phyloP scores from a whole-genome alignment of 2,797 vertebrate genomes.

The Muraenolepis orangiensis region DNA sequence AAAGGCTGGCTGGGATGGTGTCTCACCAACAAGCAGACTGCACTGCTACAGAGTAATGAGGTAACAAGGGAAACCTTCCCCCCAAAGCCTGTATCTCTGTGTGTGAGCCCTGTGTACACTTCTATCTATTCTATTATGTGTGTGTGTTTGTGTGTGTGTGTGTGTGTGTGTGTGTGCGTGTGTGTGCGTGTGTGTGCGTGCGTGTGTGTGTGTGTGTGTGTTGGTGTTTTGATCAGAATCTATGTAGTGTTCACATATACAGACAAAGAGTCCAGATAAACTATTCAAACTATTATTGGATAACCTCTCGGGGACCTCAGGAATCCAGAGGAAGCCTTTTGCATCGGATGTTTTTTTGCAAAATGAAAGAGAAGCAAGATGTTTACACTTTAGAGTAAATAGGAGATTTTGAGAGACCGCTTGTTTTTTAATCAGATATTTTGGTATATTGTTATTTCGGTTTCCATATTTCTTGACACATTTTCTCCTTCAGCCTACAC shows the following conservation, averaged over 20 bases:
- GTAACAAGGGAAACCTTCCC: constrained; percentile 3
- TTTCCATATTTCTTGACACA: neutral
- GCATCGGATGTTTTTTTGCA: too few species aligned
- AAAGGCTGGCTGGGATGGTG: constrained; percentile 39
- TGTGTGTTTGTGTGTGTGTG: neutral
- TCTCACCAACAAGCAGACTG: constrained; percentile 29
- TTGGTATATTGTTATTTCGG: neutral
- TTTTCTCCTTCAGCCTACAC: neutral
- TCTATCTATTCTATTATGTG: neutral
- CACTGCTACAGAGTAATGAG: constrained; percentile 33
- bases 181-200: too few species aligned
- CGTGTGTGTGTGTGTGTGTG: too few species aligned
- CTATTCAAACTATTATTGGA: too few species aligned
- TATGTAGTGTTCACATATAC: too few species aligned
- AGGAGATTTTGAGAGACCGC: too few species aligned
- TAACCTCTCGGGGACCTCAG: too few species aligned
- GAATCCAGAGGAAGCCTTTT: too few species aligned
- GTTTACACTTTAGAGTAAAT: too few species aligned
- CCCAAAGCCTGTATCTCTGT: neutral
- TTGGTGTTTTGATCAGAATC: neutral
- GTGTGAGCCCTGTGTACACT: neutral
- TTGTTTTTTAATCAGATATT: neutral
- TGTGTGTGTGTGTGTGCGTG: too few species aligned
- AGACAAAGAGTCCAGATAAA: too few species aligned
- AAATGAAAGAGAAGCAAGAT: too few species aligned